Evolutionary conservation across 2,113 vertebrate genomes (phyloP).

Genomic region (Hassar affinis): DNA sequence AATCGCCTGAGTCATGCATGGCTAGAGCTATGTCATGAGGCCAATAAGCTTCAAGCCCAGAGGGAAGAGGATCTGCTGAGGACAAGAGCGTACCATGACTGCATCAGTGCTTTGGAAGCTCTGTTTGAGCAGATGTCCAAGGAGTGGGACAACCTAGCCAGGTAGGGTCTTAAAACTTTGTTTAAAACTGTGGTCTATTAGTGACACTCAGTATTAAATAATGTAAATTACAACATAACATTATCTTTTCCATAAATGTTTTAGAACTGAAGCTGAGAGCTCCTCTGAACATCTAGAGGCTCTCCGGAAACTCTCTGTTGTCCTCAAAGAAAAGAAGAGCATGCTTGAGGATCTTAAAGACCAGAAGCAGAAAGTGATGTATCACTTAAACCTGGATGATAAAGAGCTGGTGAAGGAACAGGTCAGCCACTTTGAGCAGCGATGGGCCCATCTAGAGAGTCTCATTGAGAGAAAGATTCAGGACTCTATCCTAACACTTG

Average conservation of each 20-base stretch:
- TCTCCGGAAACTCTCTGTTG: constrained; percentile 79
- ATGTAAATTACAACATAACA: background rate
- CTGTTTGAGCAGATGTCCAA: constrained; percentile 91
- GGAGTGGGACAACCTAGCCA: constrained; percentile 94
- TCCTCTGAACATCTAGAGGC: constrained; percentile 87
- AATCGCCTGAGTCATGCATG: constrained; percentile 82
- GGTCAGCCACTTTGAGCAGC: constrained; percentile 85
- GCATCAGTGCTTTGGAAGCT: constrained; percentile 79
- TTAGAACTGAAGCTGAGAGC: constrained; percentile 90
- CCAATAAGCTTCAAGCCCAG: constrained; percentile 79
- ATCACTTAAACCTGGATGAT: constrained; percentile 88
- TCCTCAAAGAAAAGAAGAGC: constrained; percentile 80
- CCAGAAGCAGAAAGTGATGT: constrained; percentile 83
- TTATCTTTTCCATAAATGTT: constrained; percentile 9
- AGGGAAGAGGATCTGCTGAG: constrained; percentile 88
- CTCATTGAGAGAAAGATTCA: constrained; percentile 90
- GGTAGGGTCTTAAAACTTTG: constrained; percentile 77
- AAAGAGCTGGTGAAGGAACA: constrained; percentile 92
- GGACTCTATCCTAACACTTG: constrained; percentile 81
- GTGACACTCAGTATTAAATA: background rate
- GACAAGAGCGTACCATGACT: constrained; percentile 84
- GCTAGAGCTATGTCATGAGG: constrained; percentile 83
- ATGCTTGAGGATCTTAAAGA: constrained; percentile 88
- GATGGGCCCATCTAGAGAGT: constrained; percentile 87
- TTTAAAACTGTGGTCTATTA: background rate